A percentile compares a stretch with the other conserved stretches of the same genome.
phyloP scores from a whole-genome alignment of 2,113 vertebrate species.

The Eulemur macaco region DNA sequence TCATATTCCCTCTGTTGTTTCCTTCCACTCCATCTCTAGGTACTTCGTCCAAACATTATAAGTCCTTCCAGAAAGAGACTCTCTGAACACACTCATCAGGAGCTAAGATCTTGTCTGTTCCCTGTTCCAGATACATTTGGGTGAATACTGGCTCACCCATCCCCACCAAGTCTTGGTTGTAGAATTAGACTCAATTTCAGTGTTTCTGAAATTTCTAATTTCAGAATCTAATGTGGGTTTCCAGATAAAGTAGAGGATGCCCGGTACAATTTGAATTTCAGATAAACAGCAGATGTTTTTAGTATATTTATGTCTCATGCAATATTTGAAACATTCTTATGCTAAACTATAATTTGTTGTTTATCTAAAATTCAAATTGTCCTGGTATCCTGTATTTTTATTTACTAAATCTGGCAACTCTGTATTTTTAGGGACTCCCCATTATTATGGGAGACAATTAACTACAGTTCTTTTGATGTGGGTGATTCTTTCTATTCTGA shows the following conservation, averaged over 20 bases:
- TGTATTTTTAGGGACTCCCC: not conserved
- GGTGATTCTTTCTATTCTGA: not conserved
- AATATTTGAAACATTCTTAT: not conserved
- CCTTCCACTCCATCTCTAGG: not conserved
- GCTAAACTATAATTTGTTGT: not conserved
- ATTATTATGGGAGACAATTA: not conserved
- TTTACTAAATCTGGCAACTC: not conserved
- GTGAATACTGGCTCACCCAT: not conserved
- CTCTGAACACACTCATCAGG: not conserved
- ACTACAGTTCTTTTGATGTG: not conserved
- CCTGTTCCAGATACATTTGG: not conserved
- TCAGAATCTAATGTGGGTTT: not conserved
- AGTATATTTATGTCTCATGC: not conserved
- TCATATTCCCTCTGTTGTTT: not conserved
- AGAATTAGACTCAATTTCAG: not conserved
- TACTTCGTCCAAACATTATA: not conserved
- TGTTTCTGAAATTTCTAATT: not conserved
- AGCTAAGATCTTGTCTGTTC: not conserved
- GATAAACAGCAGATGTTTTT: not conserved
- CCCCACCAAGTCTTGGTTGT: not conserved
- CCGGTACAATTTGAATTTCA: not conserved
- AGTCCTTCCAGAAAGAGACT: not conserved
- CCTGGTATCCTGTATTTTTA: not conserved
- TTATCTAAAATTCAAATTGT: not conserved
- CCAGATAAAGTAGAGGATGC: not conserved